phyloP scores from a whole-genome alignment of 2,113 vertebrate genomes.

The Pionites leucogaster region DNA sequence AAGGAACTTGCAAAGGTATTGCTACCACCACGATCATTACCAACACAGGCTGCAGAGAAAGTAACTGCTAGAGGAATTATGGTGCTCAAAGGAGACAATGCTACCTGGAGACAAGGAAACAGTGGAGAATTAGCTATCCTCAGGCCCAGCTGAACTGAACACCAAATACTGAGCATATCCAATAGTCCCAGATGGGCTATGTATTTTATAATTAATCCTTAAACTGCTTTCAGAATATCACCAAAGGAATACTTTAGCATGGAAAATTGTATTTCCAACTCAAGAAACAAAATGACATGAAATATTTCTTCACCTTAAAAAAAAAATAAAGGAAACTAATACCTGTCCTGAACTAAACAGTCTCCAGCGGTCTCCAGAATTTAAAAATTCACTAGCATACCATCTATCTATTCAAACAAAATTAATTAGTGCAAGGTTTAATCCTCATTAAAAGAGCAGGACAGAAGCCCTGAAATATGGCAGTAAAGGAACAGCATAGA shows the following conservation, averaged over 20 bases:
- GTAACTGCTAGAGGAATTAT: background rate
- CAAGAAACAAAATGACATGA: background rate
- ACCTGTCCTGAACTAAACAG: background rate
- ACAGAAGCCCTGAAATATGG: background rate
- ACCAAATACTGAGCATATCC: background rate
- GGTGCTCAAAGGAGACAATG: background rate
- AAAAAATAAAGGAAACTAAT: background rate
- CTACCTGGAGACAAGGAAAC: background rate
- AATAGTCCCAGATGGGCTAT: background rate
- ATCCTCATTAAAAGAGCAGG: background rate
- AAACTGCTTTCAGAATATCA: background rate
- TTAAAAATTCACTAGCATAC: background rate
- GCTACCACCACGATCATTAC: rapidly evolving
- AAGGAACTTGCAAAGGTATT: background rate
- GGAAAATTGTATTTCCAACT: background rate
- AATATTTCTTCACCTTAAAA: background rate
- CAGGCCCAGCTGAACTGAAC: background rate
- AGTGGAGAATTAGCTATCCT: background rate
- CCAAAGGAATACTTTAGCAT: background rate
- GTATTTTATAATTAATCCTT: background rate
- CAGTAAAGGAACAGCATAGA: background rate
- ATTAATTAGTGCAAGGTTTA: background rate
- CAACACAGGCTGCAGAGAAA: background rate
- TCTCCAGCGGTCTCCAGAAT: background rate
- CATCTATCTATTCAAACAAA: background rate